Evolutionary conservation across 1,140 invertebrate genomes (phyloP), one percentile per base, ranked within the genome.

Genomic region (Cydia fagiglandana): DNA sequence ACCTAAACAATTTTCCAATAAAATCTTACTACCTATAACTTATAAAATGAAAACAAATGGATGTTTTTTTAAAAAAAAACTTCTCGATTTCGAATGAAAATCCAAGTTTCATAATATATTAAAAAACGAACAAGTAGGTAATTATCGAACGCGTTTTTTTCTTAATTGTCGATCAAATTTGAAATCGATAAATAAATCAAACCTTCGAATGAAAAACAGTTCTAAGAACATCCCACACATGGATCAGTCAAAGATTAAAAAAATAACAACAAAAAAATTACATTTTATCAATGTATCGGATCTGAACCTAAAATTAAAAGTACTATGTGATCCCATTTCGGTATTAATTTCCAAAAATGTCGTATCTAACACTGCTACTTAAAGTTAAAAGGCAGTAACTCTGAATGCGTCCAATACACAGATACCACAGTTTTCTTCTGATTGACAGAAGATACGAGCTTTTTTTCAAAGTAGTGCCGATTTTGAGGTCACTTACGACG

Each of bases 271-370:
- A 15, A 47, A 47, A 47, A 47, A 47, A 47, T 66, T 2, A 41
- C 66, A 41, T 45, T 70, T 70, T 70, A 70, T 70, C 66, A 70
- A 70, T 70, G 66, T 70, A 70, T 70, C 15, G 10, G 66, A 70
- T 70, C 66, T 41, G 41, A 3, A 41, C 15, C 24, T 34, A 41
- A 20, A 38, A n/a, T 0, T n/a, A 17, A 70, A 70, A 17, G 66
- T 15, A 10, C 0, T 70, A 45, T 45, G 66, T 9, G 4, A 6
- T 38, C 50, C 9, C 56, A 10, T 13, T 47, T 70, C 64, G 34
- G 34, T 4, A 34, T 4, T 6, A 34, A 0, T 34, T 34, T 34
- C 2, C 0, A 34, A 34, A 34, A 34, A 34, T 6, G 34, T 34
- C 4, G 34, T 34, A 34, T 34, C 34, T 34, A 5, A 34, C 34